Evolutionary conservation across 1,140 invertebrate genomes (phyloP).

Genomic region (Gonioctena quinquepunctata): DNA sequence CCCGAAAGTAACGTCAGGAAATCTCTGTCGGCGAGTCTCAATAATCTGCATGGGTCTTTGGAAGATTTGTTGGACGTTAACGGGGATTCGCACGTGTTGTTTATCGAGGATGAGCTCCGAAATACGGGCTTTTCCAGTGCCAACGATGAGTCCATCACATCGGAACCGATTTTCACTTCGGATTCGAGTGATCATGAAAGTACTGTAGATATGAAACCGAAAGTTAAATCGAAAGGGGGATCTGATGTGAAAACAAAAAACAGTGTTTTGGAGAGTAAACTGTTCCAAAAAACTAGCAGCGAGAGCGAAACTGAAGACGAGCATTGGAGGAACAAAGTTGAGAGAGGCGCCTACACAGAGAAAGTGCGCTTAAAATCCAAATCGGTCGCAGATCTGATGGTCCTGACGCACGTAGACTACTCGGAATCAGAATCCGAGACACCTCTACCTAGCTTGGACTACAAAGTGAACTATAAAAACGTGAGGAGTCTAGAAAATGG

Average conservation of each 20-base stretch:
- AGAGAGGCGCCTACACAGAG: constrained; percentile 68
- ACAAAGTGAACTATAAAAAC: constrained; percentile 43
- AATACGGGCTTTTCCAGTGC: background rate
- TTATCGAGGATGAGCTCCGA: constrained; percentile 56
- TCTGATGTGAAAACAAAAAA: constrained; percentile 30
- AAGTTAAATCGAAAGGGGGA: constrained; percentile 43
- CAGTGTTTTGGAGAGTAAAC: background rate
- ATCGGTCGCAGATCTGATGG: constrained; percentile 74
- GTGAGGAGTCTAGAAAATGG: constrained; percentile 46
- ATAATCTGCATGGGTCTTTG: constrained; percentile 64
- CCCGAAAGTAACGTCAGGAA: constrained; percentile 27
- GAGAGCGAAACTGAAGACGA: constrained; percentile 71
- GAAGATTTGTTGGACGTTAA: constrained; percentile 60
- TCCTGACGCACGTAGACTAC: constrained; percentile 71
- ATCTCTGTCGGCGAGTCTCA: constrained; percentile 56
- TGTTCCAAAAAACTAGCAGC: constrained; percentile 49
- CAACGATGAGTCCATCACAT: background rate
- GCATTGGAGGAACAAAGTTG: constrained; percentile 66
- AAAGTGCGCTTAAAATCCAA: constrained; percentile 73
- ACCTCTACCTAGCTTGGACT: constrained; percentile 55
- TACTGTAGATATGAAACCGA: constrained; percentile 3
- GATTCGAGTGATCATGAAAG: background rate
- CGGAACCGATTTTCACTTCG: constrained; percentile 2
- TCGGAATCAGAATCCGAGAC: constrained; percentile 66
- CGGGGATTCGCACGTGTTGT: constrained; percentile 62